Percentiles rank a stretch among this genome's conserved stretches.
These are phyloP conservation scores for Amphipyra berbera DNA, from an alignment of 2,888 invertebrate species.

Conservation along the genomic window DNA sequence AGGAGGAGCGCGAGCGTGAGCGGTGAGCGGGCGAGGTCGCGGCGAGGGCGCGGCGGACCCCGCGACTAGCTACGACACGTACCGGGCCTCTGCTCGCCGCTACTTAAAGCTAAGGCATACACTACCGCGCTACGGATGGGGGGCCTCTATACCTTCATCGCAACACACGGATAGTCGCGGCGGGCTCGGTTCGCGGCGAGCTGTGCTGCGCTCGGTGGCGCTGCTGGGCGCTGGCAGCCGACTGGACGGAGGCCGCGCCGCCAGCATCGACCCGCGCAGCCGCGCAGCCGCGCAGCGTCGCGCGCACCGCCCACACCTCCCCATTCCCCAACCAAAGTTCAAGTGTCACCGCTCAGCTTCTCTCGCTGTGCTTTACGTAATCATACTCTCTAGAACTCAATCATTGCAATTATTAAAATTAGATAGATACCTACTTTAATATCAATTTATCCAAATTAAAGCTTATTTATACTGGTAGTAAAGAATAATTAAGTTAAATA, in stretches of 20 bases:
- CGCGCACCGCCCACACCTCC: constrained; percentile 38
- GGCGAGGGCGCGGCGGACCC: constrained; percentile 56
- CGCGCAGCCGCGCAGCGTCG: constrained; percentile 33
- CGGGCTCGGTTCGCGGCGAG: constrained; percentile 66
- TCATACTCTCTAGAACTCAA: constrained; percentile 13
- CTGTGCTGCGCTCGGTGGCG: constrained; percentile 65
- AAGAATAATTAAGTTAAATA: not conserved
- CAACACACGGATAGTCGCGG: constrained; percentile 78
- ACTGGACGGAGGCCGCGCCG: constrained; percentile 56
- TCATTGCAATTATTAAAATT: not conserved
- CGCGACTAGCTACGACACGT: constrained; percentile 72
- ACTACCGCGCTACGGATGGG: constrained; percentile 82
- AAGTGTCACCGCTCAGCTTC: constrained; percentile 63
- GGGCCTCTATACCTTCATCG: constrained; percentile 86
- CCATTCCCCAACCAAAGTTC: constrained; percentile 56
- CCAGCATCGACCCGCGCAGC: constrained; percentile 37
- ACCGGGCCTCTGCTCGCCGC: constrained; percentile 76
- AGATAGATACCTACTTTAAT: no score
- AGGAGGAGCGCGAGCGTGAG: constrained; percentile 39
- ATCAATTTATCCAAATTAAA: not conserved
- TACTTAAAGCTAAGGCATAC: constrained; percentile 83
- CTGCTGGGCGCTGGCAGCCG: constrained; percentile 63
- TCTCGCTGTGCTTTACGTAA: constrained; percentile 59
- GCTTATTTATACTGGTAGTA: no score
- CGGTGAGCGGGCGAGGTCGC: constrained; percentile 59